These are phyloP conservation scores for Zaprionus taronus DNA, from an alignment of 1,140 invertebrate species.

Conservation along the genomic window DNA sequence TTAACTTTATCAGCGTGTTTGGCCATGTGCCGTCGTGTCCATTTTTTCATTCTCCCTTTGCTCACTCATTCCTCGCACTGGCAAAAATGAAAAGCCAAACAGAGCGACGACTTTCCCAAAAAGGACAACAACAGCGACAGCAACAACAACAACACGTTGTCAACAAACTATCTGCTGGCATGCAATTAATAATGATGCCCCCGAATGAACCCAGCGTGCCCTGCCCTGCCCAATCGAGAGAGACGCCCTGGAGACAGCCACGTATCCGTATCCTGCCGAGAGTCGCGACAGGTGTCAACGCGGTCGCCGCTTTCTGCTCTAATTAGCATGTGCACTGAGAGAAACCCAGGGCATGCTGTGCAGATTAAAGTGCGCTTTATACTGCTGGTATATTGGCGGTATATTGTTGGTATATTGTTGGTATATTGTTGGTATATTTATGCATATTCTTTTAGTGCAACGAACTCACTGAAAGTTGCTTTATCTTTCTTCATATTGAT, in stretches of 20 bases:
- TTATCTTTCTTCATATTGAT: too few relatives aligned
- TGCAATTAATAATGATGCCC: conserved; percentile 23
- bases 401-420: too few relatives aligned
- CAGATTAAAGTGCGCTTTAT: too few relatives aligned
- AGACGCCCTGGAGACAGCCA: background rate
- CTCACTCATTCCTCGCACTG: conserved; percentile 6
- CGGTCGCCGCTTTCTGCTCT: background rate
- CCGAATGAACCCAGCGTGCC: background rate
- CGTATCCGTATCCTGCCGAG: background rate
- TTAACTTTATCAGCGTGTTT: conserved; percentile 78
- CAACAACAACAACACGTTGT: conserved; percentile 14
- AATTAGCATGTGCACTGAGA: conserved; percentile 9
- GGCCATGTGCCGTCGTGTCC: conserved; percentile 33
- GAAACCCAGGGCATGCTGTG: background rate
- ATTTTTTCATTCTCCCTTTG: conserved; percentile 3
- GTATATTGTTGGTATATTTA: too few relatives aligned
- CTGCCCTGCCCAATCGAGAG: background rate
- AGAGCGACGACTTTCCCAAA: conserved; percentile 9
- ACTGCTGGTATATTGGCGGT: too few relatives aligned
- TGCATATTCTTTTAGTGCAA: too few relatives aligned
- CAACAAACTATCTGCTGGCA: conserved; percentile 29
- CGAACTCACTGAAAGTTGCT: too few relatives aligned
- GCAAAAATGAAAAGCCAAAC: conserved; percentile 34
- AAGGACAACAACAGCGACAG: conserved; percentile 16
- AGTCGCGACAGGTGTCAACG: conserved; percentile 10